Percentiles rank a stretch among this genome's conserved stretches.
Conservation (phyloP, 2,797 vertebrate species). For the Gallinago solitaria region DNA sequence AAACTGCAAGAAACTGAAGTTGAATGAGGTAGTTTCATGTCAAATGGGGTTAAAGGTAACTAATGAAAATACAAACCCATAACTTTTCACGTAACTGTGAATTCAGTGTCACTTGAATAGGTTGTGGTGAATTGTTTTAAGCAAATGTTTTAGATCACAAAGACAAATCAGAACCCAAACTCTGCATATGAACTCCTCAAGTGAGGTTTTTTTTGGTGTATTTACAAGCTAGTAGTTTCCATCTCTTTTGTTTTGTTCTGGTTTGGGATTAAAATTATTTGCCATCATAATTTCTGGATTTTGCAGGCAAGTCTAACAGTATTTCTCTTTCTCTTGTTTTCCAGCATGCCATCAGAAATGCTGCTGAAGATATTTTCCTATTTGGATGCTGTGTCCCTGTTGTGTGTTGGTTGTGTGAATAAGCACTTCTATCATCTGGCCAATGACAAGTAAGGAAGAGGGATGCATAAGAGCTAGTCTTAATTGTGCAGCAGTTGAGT, state of each 20-base stretch:
- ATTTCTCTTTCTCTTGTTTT: slow-evolving; percentile 7
- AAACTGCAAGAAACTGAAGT: background rate
- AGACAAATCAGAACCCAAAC: background rate
- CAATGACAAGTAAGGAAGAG: slow-evolving; percentile 86
- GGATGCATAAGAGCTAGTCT: background rate
- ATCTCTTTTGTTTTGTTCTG: background rate
- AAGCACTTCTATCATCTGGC: slow-evolving; percentile 82
- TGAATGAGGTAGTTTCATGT: background rate
- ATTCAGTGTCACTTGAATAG: background rate
- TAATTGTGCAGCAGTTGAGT: background rate
- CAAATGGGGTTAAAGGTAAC: background rate
- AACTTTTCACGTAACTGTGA: background rate
- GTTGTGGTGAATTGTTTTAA: background rate
- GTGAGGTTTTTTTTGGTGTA: background rate
- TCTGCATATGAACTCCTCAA: background rate
- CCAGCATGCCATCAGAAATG: slow-evolving; percentile 86
- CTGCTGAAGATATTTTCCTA: slow-evolving; percentile 86
- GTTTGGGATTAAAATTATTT: background rate
- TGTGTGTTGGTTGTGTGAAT: slow-evolving; percentile 81
- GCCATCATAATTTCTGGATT: background rate
- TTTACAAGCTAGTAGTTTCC: background rate
- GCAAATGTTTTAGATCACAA: background rate
- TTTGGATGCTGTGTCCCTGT: slow-evolving; percentile 84
- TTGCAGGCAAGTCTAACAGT: background rate
- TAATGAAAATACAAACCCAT: background rate